Evolutionary conservation across 2,888 invertebrate genomes (phyloP).

Genomic region (Dynastes maya): DNA sequence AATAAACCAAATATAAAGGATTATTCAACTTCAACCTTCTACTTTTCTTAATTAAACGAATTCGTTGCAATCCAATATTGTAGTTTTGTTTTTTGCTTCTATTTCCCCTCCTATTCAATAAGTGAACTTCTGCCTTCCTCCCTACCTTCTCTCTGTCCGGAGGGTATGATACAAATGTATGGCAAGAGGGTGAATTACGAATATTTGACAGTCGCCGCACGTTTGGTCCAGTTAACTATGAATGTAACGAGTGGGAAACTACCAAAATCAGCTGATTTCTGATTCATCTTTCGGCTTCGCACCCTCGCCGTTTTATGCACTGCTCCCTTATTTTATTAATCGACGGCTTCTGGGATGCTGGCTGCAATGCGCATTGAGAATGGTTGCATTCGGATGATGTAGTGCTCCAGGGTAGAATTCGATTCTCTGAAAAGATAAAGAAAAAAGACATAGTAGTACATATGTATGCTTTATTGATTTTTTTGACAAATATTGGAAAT

Average conservation of each 20-base stretch:
- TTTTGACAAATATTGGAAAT: too few species aligned
- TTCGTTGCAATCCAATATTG: too few species aligned
- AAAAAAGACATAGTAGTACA: background rate
- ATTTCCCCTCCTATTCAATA: slow-evolving; percentile 49
- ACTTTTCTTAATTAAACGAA: too few species aligned
- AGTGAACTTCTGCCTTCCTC: slow-evolving; percentile 4
- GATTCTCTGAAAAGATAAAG: background rate
- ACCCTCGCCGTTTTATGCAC: slow-evolving; percentile 44
- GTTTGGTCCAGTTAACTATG: slow-evolving; percentile 68
- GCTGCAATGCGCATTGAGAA: background rate
- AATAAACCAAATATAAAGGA: too few species aligned
- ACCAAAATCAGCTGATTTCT: slow-evolving; percentile 66
- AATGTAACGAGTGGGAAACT: slow-evolving; percentile 57
- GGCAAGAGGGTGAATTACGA: slow-evolving; percentile 52
- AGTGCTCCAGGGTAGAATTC: background rate
- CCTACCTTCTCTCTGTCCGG: background rate
- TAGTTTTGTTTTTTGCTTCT: background rate
- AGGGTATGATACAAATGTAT: slow-evolving; percentile 37
- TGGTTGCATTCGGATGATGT: background rate
- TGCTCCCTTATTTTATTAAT: slow-evolving; percentile 57
- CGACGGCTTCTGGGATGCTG: slow-evolving; percentile 40
- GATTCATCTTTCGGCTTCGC: slow-evolving; percentile 58
- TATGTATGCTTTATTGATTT: too few species aligned
- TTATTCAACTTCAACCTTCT: too few species aligned
- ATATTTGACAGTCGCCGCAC: slow-evolving; percentile 66